Base-by-base conservation (phyloP, 23 tunicate genomes). In the Trididemnum clinides region DNA sequence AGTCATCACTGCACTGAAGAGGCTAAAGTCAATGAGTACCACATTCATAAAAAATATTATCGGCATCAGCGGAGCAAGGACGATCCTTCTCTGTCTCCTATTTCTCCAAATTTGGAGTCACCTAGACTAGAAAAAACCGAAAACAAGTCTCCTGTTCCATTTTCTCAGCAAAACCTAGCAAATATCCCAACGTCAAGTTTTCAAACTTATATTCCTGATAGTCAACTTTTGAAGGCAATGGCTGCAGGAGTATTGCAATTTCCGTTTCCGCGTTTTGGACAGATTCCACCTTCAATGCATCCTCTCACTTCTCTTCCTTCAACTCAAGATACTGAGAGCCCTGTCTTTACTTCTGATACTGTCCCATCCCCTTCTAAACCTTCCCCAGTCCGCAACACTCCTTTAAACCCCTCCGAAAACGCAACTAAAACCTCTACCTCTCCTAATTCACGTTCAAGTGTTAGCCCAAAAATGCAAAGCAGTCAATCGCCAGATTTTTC, bases 171-270 rank as follows among this genome's bases (percentile, higher is more conserved):
- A 32, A 30, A 36, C 10, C 7, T 6, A 5, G 3, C 7, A 10
- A 32, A 66, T 37, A 6, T 4, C 12, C 75, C 75, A 10, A 29
- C 6, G 4, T 66, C 75, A 10, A 6, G 25, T 66, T n/a, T 63
- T 26, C 87, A 72, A 27, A 2, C 79, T 1, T 51, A 83, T 26
- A 25, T 83, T 5, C 78, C 50, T 1, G 51, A 69, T 20, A 65
- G 34, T 21, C 78, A 72, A 28, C 34, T 83, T 32, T 64, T 81
- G 2, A 81, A 81, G 34, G 87, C 87, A 15, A 64, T 71, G 21
- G 88, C 88, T 19, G 82, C 88, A 7, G 88, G 88, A 12, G 82
- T 74, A 1, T 22, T 85, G 4, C 82, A 57, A 0, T 85, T 85
- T 58, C 88, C 88, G 15, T 57, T 73, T 54, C 20, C 82, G 20